Conservation (phyloP, 2,113 vertebrate genomes). For the Macquaria australasica region DNA sequence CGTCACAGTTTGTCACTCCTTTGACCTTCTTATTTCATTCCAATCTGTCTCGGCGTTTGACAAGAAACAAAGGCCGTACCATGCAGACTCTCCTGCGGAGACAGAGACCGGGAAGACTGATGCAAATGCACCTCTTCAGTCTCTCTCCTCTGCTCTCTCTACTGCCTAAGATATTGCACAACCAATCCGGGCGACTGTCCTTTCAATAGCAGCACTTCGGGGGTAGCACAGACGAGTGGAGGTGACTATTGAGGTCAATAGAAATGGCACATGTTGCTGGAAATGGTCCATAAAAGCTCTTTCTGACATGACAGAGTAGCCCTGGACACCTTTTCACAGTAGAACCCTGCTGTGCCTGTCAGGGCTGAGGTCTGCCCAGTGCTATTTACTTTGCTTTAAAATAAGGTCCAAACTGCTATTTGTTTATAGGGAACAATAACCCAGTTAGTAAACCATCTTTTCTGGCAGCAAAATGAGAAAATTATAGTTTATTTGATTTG, state of each 20-base stretch:
- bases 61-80: slow-evolving; percentile 9
- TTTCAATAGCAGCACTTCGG: slow-evolving; percentile 28
- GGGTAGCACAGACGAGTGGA: slow-evolving; percentile 33
- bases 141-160: background rate
- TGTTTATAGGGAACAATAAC: slow-evolving; percentile 28
- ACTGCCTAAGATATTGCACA: slow-evolving; percentile 36
- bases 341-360: slow-evolving; percentile 22
- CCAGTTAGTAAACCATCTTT: background rate
- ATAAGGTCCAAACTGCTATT: background rate
- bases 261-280: slow-evolving; percentile 62
- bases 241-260: slow-evolving; percentile 58
- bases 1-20: background rate
- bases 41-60: background rate
- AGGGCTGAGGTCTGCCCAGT: slow-evolving; percentile 36
- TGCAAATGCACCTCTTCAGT: slow-evolving; percentile 20
- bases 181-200: slow-evolving; percentile 3
- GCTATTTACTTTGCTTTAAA: slow-evolving; percentile 35
- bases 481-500: slow-evolving; percentile 4
- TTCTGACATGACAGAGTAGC: slow-evolving; percentile 59
- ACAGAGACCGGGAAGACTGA: slow-evolving; percentile 5
- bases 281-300: slow-evolving; percentile 71
- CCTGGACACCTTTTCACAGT: slow-evolving; percentile 21
- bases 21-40: background rate
- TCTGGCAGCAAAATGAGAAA: slow-evolving; percentile 4
- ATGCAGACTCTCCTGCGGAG: slow-evolving; percentile 13